Base-by-base conservation (phyloP, 2,797 vertebrate species). In the Coccyzus lansbergi region DNA sequence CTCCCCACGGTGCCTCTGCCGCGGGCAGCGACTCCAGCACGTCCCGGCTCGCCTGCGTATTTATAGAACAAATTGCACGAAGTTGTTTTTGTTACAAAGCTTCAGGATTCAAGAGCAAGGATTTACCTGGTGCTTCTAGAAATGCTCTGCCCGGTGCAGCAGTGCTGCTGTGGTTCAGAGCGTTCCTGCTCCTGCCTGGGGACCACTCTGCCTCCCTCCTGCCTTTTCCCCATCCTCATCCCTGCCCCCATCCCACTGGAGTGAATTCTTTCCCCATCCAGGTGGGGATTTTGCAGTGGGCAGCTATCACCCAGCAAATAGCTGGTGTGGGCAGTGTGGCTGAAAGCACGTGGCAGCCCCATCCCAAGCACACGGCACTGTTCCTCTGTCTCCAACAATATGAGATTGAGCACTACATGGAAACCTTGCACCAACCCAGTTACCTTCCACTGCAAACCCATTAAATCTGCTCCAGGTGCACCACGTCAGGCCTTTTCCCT, bases 1-100 rank as follows among this genome's bases (percentile, higher is more conserved):
- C 72, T 59, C 29, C 10, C 52, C 2, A 1, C 0, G 28, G 80
- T 65, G 64, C 83, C 15, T 7, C n/a, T 29, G 86, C 94, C 17
- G 8, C 44, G 5, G 84, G 94, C 95, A 12, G 93, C 60, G 2
- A 8, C 93, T 64, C 80, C 5, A 8, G 78, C 97, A 5, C 72
- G 97, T 94, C 95, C 95, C 7, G 24, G 96, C 94, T 55, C 65
- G 97, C 95, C 82, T 13, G 79, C 2, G 18, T 95, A 91, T 95
- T 97, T 95, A 96, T 95, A 81, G 95, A 94, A 69, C 78, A 86
- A 79, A 88, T 90, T 22, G n/a, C 67, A 69, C 14, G 4, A 2
- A 52, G 83, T 51, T 84, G 92, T 88, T 93, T 86, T n/a, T 95
- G 86, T 92, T 95, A 88, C 91, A 94, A 88, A 92, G 83, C 83